Base-by-base conservation (phyloP, 2,797 vertebrate genomes). In the Pseudopleuronectes americanus region DNA sequence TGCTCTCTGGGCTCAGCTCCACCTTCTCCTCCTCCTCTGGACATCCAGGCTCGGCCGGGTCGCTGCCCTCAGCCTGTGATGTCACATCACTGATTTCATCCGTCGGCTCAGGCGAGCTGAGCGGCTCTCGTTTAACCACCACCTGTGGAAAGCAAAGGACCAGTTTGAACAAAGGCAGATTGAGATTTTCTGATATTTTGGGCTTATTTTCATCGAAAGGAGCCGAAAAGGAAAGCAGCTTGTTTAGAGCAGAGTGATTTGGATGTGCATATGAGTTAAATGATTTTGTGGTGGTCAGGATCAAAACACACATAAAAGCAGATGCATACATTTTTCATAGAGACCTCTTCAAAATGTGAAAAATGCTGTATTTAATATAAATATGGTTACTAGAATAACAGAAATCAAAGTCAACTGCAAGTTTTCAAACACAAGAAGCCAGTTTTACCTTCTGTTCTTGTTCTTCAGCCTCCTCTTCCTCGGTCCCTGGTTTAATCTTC, bases 1-100 rank as follows among this genome's bases (percentile, higher is more conserved):
- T 99, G 89, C 97, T 97, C 77, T 97, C 96, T 0, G 98, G 97
- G 81, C 98, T 99, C 81, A 98, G 93, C 82, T 98, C 97, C 31
- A 97, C 96, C 85, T 99, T 99, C 87, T 97, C 97, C 54, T 91
- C 91, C 60, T 97, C 97, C 64, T 96, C 98, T 73, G 94, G 96
- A n/a, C 95, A 92, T 14, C 95, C 95, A 2, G 96, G 95, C 74
- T 97, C 97, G 1, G 92, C 87, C 0, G 94, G 96, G 77, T 99
- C 96, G 0, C 96, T 97, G 77, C 96, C 96, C 79, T 98, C 97
- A 0, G 96, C 96, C 49, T 97, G 97, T 0, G 96, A 98, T 2
- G 96, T 97, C 66, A 98, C 96, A 0, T 99, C 97, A 0, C 97
- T 98, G 77, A 95, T 95, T 85, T 98, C 98, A 0, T 98, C 96